A percentile compares a stretch with the other conserved stretches of the same genome.
These are phyloP conservation scores for Momotus momota DNA, from an alignment of 2,797 vertebrate species.

Conservation along the genomic window DNA sequence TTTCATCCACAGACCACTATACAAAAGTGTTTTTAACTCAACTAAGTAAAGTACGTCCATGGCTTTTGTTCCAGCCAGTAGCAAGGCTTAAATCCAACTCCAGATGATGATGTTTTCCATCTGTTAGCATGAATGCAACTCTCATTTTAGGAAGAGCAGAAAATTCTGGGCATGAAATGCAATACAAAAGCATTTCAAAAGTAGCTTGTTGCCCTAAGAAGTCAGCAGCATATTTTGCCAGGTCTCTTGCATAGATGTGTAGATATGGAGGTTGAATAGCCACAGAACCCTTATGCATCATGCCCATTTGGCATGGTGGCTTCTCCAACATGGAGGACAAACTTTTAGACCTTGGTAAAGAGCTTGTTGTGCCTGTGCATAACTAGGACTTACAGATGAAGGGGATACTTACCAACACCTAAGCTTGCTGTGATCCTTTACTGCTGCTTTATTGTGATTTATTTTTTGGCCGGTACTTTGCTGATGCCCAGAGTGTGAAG, in stretches of 20 bases:
- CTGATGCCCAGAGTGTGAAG: not conserved
- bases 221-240: not conserved
- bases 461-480: not conserved
- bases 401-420: not conserved
- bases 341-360: not conserved
- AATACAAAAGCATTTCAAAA: not conserved
- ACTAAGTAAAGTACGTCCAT: not conserved
- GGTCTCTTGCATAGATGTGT: not conserved
- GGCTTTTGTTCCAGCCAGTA: constrained; percentile 44
- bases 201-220: not conserved
- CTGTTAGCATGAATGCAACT: constrained; percentile 11
- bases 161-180: not conserved
- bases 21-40: constrained; percentile 17
- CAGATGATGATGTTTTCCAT: constrained; percentile 33
- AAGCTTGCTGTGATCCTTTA: not conserved
- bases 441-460: not conserved
- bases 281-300: not conserved
- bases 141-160: constrained; percentile 5
- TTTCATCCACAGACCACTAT: not conserved
- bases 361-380: not conserved
- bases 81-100: constrained; percentile 24
- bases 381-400: not conserved
- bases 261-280: not conserved
- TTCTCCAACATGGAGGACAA: not conserved
- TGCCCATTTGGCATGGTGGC: not conserved